Conservation (phyloP, 2,113 vertebrate genomes). For the Nycticryphes semicollaris region DNA sequence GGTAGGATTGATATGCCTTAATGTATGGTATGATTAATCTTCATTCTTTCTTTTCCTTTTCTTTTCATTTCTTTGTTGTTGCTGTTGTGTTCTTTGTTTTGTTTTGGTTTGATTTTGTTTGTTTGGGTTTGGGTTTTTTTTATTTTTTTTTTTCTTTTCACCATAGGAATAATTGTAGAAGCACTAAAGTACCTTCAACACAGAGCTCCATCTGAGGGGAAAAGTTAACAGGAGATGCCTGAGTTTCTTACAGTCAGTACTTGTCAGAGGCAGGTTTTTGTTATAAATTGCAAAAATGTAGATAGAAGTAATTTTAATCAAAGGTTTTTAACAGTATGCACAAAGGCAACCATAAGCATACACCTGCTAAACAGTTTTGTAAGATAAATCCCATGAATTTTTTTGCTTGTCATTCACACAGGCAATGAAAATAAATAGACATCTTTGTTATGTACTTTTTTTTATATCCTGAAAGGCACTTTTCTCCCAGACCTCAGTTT, state of each 20-base stretch:
- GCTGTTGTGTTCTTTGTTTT: not conserved
- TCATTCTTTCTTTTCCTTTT: not conserved
- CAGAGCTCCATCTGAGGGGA: not conserved
- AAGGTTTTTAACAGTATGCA: not conserved
- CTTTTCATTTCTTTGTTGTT: not conserved
- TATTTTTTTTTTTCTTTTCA: not conserved
- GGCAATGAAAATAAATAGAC: not conserved
- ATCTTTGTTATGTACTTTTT: not conserved
- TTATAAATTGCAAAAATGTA: not conserved
- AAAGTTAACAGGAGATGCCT: not conserved
- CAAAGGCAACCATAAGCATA: not conserved
- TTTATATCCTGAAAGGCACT: not conserved
- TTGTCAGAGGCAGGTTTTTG: not conserved
- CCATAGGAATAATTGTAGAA: not conserved
- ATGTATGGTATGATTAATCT: not conserved
- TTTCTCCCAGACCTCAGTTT: not conserved
- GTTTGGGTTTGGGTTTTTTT: not conserved
- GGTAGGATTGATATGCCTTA: not conserved
- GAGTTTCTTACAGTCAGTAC: not conserved
- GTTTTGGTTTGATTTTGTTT: too few species aligned
- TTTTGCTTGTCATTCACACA: not conserved
- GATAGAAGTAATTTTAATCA: not conserved
- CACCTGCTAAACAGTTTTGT: not conserved
- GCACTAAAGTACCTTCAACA: not conserved
- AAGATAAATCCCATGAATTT: not conserved